A percentile compares a stretch with the other conserved stretches of the same genome.
Evolutionary conservation across 2,113 vertebrate species (phyloP).

Genomic region (Pachypanchax playfairii): DNA sequence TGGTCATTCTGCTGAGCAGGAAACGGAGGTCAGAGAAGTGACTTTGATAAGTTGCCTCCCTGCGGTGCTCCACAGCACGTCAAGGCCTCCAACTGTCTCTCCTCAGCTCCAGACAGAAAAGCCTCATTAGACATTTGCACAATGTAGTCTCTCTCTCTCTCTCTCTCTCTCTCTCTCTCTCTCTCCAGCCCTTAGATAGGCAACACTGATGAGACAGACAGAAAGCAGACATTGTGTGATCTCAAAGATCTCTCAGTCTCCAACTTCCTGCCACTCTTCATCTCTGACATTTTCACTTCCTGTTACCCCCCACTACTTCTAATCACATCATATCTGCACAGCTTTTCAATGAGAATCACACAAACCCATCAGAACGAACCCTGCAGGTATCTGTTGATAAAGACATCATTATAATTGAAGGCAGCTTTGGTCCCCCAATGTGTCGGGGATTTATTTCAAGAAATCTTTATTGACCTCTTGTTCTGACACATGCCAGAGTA

Average conservation of each 20-base stretch:
- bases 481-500: conserved; percentile 68
- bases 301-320: conserved; percentile 30
- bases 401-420: too few relatives aligned
- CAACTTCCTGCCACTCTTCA: conserved; percentile 44
- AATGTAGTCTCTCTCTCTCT: conserved; percentile 71
- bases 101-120: conserved; percentile 40
- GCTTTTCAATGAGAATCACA: conserved; percentile 19
- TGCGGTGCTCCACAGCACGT: conserved; percentile 59
- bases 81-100: conserved; percentile 52
- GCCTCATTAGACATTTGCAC: conserved; percentile 43
- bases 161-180: conserved; percentile 65
- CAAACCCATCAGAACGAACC: conserved; percentile 4
- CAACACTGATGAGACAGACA: conserved; percentile 46
- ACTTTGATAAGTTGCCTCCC: conserved; percentile 73
- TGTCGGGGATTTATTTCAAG: conserved; percentile 52
- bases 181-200: conserved; percentile 24
- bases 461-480: conserved; percentile 57
- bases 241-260: conserved; percentile 66
- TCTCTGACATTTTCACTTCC: conserved; percentile 67
- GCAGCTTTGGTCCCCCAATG: conserved; percentile 26
- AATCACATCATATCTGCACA: conserved; percentile 15
- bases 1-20: conserved; percentile 68
- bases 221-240: conserved; percentile 73
- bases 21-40: conserved; percentile 70
- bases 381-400: conserved; percentile 30